Conservation (phyloP, 2,888 invertebrate species). For the Smittia aterrima region DNA sequence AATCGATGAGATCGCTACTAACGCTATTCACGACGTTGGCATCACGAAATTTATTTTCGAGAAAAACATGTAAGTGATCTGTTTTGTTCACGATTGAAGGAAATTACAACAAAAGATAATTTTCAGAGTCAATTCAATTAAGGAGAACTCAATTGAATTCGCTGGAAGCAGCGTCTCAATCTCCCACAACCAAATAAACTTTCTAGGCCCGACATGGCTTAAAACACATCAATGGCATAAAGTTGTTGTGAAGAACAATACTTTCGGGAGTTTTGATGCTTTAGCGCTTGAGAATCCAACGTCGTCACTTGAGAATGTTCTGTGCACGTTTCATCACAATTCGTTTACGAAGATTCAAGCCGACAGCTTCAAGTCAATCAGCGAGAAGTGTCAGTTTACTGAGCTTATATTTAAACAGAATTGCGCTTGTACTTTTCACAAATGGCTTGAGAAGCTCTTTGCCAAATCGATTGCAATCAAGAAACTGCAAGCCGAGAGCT, state of each 20-base stretch:
- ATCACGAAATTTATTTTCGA: constrained; percentile 44
- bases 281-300: constrained; percentile 47
- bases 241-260: constrained; percentile 49
- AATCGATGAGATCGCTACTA: constrained; percentile 51
- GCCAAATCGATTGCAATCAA: background rate
- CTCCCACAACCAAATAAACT: constrained; percentile 48
- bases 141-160: constrained; percentile 50
- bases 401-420: constrained; percentile 47
- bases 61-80: constrained; percentile 40
- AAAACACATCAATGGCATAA: constrained; percentile 48
- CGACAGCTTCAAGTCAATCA: constrained; percentile 50
- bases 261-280: constrained; percentile 48
- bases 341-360: constrained; percentile 47
- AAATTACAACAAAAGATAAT: background rate
- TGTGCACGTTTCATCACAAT: constrained; percentile 51
- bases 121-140: constrained; percentile 49
- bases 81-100: background rate
- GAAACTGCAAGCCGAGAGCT: constrained; percentile 50
- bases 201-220: constrained; percentile 49
- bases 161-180: constrained; percentile 48
- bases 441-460: constrained; percentile 49
- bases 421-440: constrained; percentile 49
- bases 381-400: constrained; percentile 48
- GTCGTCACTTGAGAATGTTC: constrained; percentile 42
- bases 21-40: constrained; percentile 52